Percentiles rank a stretch among this genome's conserved stretches.
Evolutionary conservation across 2,797 vertebrate genomes (phyloP).

Genomic region (Limosa lapponica): DNA sequence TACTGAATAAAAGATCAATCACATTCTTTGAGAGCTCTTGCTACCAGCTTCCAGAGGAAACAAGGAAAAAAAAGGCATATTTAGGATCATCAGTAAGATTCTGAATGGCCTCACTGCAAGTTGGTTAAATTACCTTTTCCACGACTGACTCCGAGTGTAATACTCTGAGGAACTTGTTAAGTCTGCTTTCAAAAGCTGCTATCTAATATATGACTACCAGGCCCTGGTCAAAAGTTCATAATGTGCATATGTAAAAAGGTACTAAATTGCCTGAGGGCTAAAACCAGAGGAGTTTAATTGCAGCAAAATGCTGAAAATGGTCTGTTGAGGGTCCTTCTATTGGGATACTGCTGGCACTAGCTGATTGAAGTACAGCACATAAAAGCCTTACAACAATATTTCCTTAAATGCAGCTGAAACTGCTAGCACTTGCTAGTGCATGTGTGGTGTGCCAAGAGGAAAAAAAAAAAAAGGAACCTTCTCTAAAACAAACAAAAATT

Average conservation of each 20-base stretch:
- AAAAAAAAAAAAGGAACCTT: constrained; percentile 52
- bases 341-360: constrained; percentile 80
- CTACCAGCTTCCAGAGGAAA: constrained; percentile 86
- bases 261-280: constrained; percentile 92
- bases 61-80: constrained; percentile 78
- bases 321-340: constrained; percentile 84
- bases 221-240: constrained; percentile 95
- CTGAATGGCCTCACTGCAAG: constrained; percentile 89
- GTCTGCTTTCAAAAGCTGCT: constrained; percentile 84
- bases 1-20: constrained; percentile 94
- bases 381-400: constrained; percentile 83
- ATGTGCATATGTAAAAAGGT: constrained; percentile 99
- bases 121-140: constrained; percentile 89
- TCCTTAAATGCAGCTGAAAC: constrained; percentile 80
- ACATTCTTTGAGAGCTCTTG: constrained; percentile 86
- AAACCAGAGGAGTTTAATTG: constrained; percentile 97
- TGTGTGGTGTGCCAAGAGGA: constrained; percentile 66
- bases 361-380: constrained; percentile 83
- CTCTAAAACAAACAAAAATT: constrained; percentile 80
- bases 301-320: constrained; percentile 89
- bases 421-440: constrained; percentile 70
- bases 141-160: constrained; percentile 84
- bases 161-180: constrained; percentile 99
- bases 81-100: constrained; percentile 86
- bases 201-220: constrained; percentile 90